Evolutionary conservation across 2,888 invertebrate species (phyloP).

Genomic region (Drosophila nr. perissopoda): DNA sequence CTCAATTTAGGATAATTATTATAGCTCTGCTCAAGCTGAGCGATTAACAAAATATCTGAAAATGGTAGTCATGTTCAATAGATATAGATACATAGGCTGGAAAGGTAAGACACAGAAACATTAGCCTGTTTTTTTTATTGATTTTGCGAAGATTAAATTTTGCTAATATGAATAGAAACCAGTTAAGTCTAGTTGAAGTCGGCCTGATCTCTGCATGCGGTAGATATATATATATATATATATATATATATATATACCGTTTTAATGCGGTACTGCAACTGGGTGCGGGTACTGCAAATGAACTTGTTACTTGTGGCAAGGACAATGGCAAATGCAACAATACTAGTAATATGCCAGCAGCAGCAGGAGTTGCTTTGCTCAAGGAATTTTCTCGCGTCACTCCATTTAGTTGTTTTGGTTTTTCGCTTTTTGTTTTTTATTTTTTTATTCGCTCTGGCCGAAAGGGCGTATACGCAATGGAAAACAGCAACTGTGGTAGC

Average conservation of each 20-base stretch:
- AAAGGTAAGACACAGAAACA: too few species aligned
- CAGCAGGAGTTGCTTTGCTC: slow-evolving; percentile 20
- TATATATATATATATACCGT: background rate
- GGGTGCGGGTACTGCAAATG: slow-evolving; percentile 12
- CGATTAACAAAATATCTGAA: background rate
- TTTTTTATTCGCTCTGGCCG: slow-evolving; percentile 12
- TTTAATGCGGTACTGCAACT: background rate
- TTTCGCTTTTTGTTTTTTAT: background rate
- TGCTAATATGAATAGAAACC: background rate
- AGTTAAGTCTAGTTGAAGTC: background rate
- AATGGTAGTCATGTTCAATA: background rate
- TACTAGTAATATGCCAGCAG: slow-evolving; percentile 12
- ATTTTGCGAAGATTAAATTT: background rate
- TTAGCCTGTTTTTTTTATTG: background rate
- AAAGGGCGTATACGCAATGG: slow-evolving; percentile 44
- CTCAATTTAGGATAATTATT: background rate
- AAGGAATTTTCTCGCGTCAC: slow-evolving; percentile 28
- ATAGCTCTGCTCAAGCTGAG: background rate
- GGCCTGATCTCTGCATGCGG: background rate
- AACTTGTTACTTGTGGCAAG: slow-evolving; percentile 13
- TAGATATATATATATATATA: background rate
- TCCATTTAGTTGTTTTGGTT: slow-evolving; percentile 23
- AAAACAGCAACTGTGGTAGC: slow-evolving; percentile 19
- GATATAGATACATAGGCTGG: background rate
- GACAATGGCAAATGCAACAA: slow-evolving; percentile 9